Evolutionary conservation across 1,140 invertebrate species (phyloP).

Genomic region (Metaphire vulgaris): DNA sequence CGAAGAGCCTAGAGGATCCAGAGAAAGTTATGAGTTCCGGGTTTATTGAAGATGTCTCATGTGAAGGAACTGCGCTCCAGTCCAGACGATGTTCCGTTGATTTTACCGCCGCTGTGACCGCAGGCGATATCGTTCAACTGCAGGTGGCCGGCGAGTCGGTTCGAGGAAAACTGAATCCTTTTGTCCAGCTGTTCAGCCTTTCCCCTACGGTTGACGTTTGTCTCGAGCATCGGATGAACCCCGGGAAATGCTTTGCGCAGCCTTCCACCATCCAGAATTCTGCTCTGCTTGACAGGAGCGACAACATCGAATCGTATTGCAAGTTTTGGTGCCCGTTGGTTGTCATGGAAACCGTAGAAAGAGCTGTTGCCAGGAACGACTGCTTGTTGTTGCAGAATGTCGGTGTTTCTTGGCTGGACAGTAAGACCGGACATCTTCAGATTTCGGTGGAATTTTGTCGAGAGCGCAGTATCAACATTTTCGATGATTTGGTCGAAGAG

Average conservation of each 20-base stretch:
- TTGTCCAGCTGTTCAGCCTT: slow-evolving; percentile 39
- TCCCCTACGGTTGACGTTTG: slow-evolving; percentile 40
- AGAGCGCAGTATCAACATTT: neutral
- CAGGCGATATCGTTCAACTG: too few species aligned
- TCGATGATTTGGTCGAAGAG: neutral
- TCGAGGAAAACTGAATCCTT: slow-evolving; percentile 36
- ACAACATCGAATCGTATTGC: slow-evolving; percentile 31
- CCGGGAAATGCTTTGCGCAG: slow-evolving; percentile 10
- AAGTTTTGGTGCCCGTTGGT: slow-evolving; percentile 39
- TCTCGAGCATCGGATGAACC: slow-evolving; percentile 4
- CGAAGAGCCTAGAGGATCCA: too few species aligned
- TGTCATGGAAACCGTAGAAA: slow-evolving; percentile 38
- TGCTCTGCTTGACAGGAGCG: neutral
- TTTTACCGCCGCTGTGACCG: too few species aligned
- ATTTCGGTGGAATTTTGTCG: neutral
- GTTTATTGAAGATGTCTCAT: too few species aligned
- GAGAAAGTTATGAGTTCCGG: too few species aligned
- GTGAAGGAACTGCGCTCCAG: too few species aligned
- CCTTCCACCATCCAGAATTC: too few species aligned
- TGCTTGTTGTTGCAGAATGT: slow-evolving; percentile 39
- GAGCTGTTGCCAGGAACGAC: slow-evolving; percentile 34
- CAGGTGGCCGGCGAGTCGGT: slow-evolving; percentile 26
- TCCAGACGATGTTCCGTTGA: too few species aligned
- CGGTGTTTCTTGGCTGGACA: slow-evolving; percentile 23
- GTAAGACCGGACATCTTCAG: neutral